phyloP scores from a whole-genome alignment of 2,113 vertebrate genomes.

The Sialia sialis region DNA sequence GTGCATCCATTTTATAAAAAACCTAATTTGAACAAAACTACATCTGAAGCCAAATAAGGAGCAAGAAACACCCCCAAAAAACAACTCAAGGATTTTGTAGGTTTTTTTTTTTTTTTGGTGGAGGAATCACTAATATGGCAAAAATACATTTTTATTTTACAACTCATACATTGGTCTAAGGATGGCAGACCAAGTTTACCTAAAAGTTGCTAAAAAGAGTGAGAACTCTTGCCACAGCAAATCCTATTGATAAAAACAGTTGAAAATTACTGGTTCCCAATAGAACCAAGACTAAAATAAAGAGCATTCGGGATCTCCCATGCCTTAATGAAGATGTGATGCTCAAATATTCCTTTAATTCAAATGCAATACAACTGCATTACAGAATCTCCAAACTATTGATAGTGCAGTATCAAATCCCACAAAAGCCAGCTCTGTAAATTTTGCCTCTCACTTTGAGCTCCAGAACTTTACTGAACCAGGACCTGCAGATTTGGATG shows the following conservation, averaged over 20 bases:
- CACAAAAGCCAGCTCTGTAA: not conserved
- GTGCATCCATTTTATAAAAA: not conserved
- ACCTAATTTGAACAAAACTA: not conserved
- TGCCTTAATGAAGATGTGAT: not conserved
- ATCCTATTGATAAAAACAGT: not conserved
- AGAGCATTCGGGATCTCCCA: not conserved
- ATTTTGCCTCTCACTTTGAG: not conserved
- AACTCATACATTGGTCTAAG: not conserved
- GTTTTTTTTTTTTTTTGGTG: not conserved
- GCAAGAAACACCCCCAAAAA: accelerated
- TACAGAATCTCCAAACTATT: not conserved
- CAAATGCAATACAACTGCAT: not conserved
- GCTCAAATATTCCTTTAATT: not conserved
- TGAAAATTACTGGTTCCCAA: not conserved
- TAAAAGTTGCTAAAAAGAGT: not conserved
- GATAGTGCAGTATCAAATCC: not conserved
- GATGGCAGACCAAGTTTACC: not conserved
- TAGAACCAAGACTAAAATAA: not conserved
- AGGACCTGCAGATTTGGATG: not conserved
- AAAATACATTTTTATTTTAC: not conserved
- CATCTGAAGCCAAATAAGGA: not conserved
- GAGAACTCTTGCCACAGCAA: not conserved
- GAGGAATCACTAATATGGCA: not conserved
- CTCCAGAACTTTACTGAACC: not conserved
- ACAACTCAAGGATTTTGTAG: not conserved